Base-by-base conservation (phyloP, 2,888 invertebrate species). In the Aspidiotus destructor region DNA sequence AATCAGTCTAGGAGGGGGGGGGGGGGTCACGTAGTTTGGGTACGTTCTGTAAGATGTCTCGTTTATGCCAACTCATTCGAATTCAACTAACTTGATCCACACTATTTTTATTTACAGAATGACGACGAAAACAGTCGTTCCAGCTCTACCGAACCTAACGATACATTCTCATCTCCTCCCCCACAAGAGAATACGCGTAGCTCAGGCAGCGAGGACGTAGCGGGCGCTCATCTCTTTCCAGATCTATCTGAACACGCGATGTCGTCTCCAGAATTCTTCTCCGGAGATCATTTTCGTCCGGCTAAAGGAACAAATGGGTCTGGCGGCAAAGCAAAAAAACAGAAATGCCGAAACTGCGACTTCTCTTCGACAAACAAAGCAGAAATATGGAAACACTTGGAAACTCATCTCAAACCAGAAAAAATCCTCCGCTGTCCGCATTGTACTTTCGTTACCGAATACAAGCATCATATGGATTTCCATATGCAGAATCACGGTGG, bases 391-490 rank as follows among this genome's bases (percentile, higher is more conserved):
- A 86, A 87, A 54, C 99, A 99, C 77, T 85, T 86, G 40, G 86
- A 87, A 68, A 76, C 76, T 10, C 99, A 99, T 80, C 97, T 99
- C 75, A 93, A 92, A 74, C 85, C 86, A 0, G 97, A 98, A 74
- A 96, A 96, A 76, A 83, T 92, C 73, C 80, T 99, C 41, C 86
- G 86, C 71, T 99, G 99, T 75, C 87, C 89, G 7, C 86, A 89
- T 75, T 99, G 99, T 76, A 91, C 92, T 0, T 99, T 99, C 75
- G 95, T 97, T 6, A 99, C 99, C 0, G 97, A 98, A 77, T 93
- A 94, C 81, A 99, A 99, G 76, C 99, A 99, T 77, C 99, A 99
- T 74, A 80, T 98, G 70, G 97, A 98, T 77, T 99, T 98, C 75
- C 99, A 97, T 77, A 83, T 96, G 77, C 83, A 93, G 57, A 97